These are phyloP conservation scores for Hydractinia symbiolongicarpus DNA, from an alignment of 30 jellyfish, hydroid and myxozoan genomes.

Conservation along the genomic window DNA sequence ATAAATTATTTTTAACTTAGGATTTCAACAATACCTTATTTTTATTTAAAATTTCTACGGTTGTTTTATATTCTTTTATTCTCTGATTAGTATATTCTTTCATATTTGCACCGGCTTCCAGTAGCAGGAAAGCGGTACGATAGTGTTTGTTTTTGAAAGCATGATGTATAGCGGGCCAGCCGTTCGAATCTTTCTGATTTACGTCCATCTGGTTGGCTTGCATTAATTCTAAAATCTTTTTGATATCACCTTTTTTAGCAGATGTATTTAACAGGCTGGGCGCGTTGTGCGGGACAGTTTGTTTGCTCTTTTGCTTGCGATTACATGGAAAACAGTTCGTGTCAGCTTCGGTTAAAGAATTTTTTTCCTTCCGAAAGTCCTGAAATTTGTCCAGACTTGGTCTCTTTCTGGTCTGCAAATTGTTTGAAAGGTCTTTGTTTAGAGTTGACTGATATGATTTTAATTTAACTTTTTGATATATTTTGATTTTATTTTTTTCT, in stretches of 20 bases:
- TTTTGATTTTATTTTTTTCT: neutral
- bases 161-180: conserved; percentile 1
- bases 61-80: neutral
- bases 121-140: conserved; percentile 10
- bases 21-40: neutral
- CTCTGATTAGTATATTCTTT: neutral
- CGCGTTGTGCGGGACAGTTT: neutral
- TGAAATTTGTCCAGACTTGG: neutral
- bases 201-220: neutral
- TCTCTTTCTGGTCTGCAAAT: neutral
- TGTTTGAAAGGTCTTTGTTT: neutral
- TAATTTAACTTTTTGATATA: neutral
- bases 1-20: too few species aligned
- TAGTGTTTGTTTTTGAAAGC: conserved; percentile 3
- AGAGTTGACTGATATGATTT: neutral
- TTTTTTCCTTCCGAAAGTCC: neutral
- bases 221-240: neutral
- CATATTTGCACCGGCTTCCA: conserved; percentile 12
- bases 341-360: neutral
- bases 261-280: neutral
- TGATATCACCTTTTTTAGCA: neutral
- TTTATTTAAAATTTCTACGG: neutral
- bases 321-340: conserved; percentile 2
- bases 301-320: neutral
- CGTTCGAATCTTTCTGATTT: neutral